Conservation (phyloP, 2,113 vertebrate genomes). For the Sylvietta virens region DNA sequence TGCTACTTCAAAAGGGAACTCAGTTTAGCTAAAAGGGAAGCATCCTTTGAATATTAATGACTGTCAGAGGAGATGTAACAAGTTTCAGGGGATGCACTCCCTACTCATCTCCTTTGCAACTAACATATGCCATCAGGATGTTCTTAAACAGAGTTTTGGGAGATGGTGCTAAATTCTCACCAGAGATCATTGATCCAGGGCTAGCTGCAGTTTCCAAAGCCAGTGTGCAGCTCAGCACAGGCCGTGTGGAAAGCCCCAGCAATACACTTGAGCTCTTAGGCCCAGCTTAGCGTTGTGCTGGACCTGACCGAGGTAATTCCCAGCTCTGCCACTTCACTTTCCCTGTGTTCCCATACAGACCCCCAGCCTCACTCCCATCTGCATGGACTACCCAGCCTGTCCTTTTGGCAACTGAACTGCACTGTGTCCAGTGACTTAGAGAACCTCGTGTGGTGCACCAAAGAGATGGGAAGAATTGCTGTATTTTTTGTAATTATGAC, state of each 20-base stretch:
- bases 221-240: neutral
- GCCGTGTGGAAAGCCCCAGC: neutral
- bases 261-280: neutral
- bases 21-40: neutral
- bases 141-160: neutral
- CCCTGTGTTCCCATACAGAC: neutral
- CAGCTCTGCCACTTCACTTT: accelerated
- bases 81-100: neutral
- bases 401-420: neutral
- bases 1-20: neutral
- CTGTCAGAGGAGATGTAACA: neutral
- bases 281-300: accelerated
- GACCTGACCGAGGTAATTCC: accelerated
- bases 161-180: neutral
- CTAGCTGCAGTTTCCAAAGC: neutral
- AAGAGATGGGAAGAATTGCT: neutral
- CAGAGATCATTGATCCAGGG: neutral
- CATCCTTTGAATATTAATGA: neutral
- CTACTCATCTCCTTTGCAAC: neutral
- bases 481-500: neutral
- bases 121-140: neutral
- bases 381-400: neutral
- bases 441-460: neutral
- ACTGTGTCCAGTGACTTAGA: neutral
- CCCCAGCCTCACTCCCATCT: neutral